Evolutionary conservation across 2,113 vertebrate species (phyloP), one percentile per base, ranked within the genome.

Genomic region (Osmerus mordax): DNA sequence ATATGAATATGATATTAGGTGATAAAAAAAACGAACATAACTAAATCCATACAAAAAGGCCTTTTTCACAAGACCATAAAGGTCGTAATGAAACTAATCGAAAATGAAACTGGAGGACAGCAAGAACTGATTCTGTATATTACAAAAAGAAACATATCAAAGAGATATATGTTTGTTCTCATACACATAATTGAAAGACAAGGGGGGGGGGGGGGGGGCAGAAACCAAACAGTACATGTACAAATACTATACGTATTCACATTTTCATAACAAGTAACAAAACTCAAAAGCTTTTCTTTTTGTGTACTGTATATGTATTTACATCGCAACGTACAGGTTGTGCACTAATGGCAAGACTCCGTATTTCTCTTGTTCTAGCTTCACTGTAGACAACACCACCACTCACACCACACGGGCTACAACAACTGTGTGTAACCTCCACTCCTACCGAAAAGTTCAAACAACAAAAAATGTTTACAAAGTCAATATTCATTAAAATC

Each of bases 181-280:
- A 83, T 87, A 89, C 83, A 91, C 84, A 84, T 86, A 86, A 60
- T 11, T 9, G 68, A 84, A 88, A 85, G 75, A 90, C 75, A 81
- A 7, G 61, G 18, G 19, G n/a, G 21, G 23, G 18, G 19, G n/a
- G 21, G 23, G 11, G 72, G 28, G 16, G 51, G 60, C 15, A 70
- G 69, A 78, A 77, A 64, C 62, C 69, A 78, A 64, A 87, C 80
- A 72, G 77, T 81, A 89, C 86, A 77, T 83, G 85, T 87, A 81
- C 71, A 81, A 77, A 78, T 80, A 90, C 90, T 87, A 83, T 87
- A 92, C 74, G 82, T 90, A 85, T 91, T 91, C 90, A 92, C 89
- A 88, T 89, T 91, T 87, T 89, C 69, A 80, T 87, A 91, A 85
- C 81, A 83, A 89, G 85, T 85, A 89, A 88, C 88, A 89, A 89